These are phyloP conservation scores for Catocala sponsa DNA, from an alignment of 2,888 invertebrate species.

Conservation along the genomic window DNA sequence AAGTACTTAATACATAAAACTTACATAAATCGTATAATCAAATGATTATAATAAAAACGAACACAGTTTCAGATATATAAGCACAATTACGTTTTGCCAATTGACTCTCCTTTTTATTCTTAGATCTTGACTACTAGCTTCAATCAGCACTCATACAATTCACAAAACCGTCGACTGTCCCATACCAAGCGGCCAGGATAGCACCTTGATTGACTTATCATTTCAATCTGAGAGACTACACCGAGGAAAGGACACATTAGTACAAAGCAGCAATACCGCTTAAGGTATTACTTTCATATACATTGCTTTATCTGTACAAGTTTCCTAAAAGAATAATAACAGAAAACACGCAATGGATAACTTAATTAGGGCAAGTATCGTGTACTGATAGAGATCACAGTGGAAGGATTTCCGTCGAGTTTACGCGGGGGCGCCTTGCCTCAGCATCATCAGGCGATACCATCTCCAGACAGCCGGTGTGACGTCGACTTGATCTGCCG, in stretches of 20 bases:
- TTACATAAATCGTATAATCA: too few relatives aligned
- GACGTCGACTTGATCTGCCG: conserved; percentile 64
- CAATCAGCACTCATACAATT: conserved; percentile 44
- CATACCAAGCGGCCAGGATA: conserved; percentile 57
- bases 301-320: conserved; percentile 9
- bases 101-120: not conserved
- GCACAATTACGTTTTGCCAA: too few relatives aligned
- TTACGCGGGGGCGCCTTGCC: conserved; percentile 71
- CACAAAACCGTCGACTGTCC: conserved; percentile 43
- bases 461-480: conserved; percentile 63
- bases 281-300: not conserved
- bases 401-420: conserved; percentile 37
- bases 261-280: not conserved
- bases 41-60: too few relatives aligned
- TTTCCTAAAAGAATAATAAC: rapidly evolving
- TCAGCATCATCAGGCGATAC: conserved; percentile 73
- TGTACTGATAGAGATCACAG: not conserved
- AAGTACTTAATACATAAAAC: too few relatives aligned
- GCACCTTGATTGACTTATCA: conserved; percentile 77
- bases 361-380: not conserved
- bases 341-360: conserved; percentile 13
- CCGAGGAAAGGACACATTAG: conserved; percentile 16
- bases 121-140: conserved; percentile 14
- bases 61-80: not conserved
- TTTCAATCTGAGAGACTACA: conserved; percentile 56